Conservation (phyloP, 2,113 vertebrate genomes). For the Platysternon megacephalum region DNA sequence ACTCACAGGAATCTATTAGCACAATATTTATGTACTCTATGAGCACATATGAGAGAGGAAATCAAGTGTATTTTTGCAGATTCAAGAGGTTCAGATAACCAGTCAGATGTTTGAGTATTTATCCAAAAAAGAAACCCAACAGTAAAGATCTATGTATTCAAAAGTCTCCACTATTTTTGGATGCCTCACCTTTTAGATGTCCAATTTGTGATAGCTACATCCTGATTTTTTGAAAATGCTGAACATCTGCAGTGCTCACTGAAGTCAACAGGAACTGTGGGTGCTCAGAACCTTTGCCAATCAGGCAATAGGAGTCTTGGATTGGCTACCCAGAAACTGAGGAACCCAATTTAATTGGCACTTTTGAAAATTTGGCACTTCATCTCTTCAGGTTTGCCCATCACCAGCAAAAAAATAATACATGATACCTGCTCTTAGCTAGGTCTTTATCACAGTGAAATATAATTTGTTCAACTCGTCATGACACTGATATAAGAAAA, state of each 20-base stretch:
- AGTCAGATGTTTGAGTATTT: not conserved
- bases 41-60: not conserved
- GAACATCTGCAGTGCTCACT: not conserved
- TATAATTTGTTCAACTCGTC: not conserved
- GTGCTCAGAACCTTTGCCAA: not conserved
- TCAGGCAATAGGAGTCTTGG: not conserved
- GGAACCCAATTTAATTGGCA: not conserved
- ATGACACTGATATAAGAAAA: not conserved
- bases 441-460: not conserved
- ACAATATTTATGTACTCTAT: not conserved
- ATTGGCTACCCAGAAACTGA: not conserved
- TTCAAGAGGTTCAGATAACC: not conserved
- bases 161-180: not conserved
- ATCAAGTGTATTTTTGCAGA: not conserved
- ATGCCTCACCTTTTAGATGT: not conserved
- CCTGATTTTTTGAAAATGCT: not conserved
- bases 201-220: not conserved
- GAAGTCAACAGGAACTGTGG: not conserved
- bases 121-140: not conserved
- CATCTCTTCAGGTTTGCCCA: not conserved
- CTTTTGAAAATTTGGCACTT: not conserved
- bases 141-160: not conserved
- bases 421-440: not conserved
- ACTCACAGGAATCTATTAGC: not conserved
- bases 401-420: not conserved